Base-by-base conservation (phyloP, 1,140 invertebrate genomes). In the Drosophila biarmipes region DNA sequence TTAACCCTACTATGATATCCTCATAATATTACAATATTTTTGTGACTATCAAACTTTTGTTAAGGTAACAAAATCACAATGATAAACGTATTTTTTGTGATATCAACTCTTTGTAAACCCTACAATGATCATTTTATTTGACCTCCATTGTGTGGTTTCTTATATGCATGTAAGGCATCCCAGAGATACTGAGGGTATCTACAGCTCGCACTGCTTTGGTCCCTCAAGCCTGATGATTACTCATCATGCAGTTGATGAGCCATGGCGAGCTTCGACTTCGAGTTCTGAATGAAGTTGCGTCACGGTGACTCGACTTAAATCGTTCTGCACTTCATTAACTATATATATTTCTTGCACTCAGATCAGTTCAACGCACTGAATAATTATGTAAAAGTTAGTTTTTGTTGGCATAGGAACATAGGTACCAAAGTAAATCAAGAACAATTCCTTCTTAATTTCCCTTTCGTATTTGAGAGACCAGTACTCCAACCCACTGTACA, bases 311-410 rank as follows among this genome's bases (percentile, higher is more conserved):
- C 48, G 67, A 61, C 55, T 72, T 29, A 68, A 48, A 46, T n/a
- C 24, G 14, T 67, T 34, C 31, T 69, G 49, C 40, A 69, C 46
- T 48, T 14, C 12, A 54, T 46, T 12, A 15, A 68, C 14, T 53
- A 21, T 12, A 37, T 40, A 27, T 67, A 19, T 17, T 62, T 43
- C 59, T 35, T 68, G 6, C 29, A 68, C 31, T 17, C 34, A 7
- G 53, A 58, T 55, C 73, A 81, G 78, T 82, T 73, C 38, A 82
- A 64, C 14, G 52, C 14, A 45, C 54, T 58, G 29, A 17, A 21
- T 19, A 17, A 71, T 49, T 35, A 42, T 51, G 46, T 51, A 24
- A 21, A 51, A 57, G 15, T 57, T 24, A 27, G 55, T n/a, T 12
- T 24, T 48, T 48, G n/a, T 8, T 24, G 29, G 29, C n/a, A 19